Percentiles rank a stretch among this genome's conserved stretches.
Conservation (phyloP, 2,113 vertebrate genomes). For the Fulica atra region DNA sequence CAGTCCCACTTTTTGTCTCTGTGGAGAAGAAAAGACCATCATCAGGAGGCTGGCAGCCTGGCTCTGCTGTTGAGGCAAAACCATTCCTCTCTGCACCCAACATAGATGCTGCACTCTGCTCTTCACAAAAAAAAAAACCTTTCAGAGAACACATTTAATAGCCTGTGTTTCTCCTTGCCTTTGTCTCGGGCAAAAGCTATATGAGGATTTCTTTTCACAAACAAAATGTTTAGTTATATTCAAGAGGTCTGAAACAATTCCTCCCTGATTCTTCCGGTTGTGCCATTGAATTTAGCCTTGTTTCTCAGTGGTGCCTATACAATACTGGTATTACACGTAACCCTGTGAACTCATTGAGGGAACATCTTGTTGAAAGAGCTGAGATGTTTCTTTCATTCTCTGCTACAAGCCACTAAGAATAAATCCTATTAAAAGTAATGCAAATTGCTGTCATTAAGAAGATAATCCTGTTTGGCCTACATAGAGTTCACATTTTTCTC, state of each 20-base stretch:
- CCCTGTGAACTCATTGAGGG: slow-evolving; percentile 11
- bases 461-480: slow-evolving; percentile 71
- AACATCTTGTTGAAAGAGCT: slow-evolving; percentile 52
- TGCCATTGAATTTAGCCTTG: slow-evolving; percentile 7
- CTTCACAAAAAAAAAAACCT: not conserved
- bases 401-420: slow-evolving; percentile 47
- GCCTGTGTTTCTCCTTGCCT: not conserved
- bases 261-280: not conserved
- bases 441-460: slow-evolving; percentile 69
- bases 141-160: not conserved
- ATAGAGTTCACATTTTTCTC: slow-evolving; percentile 38
- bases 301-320: not conserved
- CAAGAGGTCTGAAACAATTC: not conserved
- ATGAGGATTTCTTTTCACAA: not conserved
- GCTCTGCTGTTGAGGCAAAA: not conserved
- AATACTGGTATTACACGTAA: slow-evolving; percentile 42
- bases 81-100: fast-evolving
- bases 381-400: slow-evolving; percentile 61
- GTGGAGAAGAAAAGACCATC: not conserved
- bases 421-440: slow-evolving; percentile 75
- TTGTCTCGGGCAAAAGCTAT: not conserved
- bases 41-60: not conserved
- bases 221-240: not conserved
- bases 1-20: not conserved
- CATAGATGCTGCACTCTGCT: not conserved